A percentile compares a stretch with the other conserved stretches of the same genome.
phyloP scores from a whole-genome alignment of 2,888 invertebrate genomes.

The Pyralis farinalis region DNA sequence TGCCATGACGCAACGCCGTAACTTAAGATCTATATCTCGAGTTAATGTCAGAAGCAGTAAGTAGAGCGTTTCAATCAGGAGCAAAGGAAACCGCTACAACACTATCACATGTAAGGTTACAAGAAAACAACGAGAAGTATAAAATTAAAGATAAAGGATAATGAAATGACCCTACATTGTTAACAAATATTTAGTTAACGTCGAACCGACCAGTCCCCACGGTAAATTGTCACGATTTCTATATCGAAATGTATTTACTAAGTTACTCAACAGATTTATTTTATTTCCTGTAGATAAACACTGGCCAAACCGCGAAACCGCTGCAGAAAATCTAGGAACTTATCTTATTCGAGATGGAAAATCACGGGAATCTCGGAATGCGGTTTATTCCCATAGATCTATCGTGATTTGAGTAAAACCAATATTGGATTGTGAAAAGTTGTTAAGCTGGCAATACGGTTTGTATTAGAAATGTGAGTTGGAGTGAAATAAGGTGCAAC shows the following conservation, averaged over 20 bases:
- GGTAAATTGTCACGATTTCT: constrained; percentile 63
- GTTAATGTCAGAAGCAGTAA: constrained; percentile 15
- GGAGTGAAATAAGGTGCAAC: constrained; percentile 70
- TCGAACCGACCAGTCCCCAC: constrained; percentile 49
- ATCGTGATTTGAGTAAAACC: constrained; percentile 68
- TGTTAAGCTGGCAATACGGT: constrained; percentile 57
- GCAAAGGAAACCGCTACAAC: constrained; percentile 9
- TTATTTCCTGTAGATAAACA: constrained; percentile 66
- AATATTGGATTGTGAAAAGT: constrained; percentile 64
- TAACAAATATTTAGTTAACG: constrained; percentile 41
- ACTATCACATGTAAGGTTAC: constrained; percentile 14
- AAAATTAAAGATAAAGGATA: constrained; percentile 22
- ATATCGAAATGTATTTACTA: constrained; percentile 56
- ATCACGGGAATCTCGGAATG: constrained; percentile 66
- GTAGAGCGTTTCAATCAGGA: constrained; percentile 13
- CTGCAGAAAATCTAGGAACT: constrained; percentile 65
- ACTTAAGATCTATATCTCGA: constrained; percentile 20
- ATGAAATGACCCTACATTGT: constrained; percentile 39
- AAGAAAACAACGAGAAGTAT: constrained; percentile 18
- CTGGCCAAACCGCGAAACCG: constrained; percentile 70
- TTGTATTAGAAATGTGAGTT: constrained; percentile 35
- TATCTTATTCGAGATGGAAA: constrained; percentile 67
- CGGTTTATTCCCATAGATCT: constrained; percentile 70
- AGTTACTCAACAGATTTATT: constrained; percentile 68
- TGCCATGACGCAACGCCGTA: no score